Conservation (phyloP, 2,113 vertebrate species). For the Syrrhaptes paradoxus region DNA sequence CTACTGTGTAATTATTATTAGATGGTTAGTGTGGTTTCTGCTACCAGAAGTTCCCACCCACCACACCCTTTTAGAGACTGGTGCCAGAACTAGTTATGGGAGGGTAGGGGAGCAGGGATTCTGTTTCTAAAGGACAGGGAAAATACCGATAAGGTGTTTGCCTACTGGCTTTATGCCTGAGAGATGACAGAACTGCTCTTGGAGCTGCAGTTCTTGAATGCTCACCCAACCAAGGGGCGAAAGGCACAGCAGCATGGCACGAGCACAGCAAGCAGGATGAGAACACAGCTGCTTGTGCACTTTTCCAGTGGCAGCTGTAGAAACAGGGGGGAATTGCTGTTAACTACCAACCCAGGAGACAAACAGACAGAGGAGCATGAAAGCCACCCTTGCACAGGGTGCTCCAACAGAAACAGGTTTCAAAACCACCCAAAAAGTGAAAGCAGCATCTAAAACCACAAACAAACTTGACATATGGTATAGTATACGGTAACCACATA, state of each 20-base stretch:
- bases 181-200: neutral
- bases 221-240: neutral
- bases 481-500: neutral
- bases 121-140: neutral
- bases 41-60: neutral
- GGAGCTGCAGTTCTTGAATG: neutral
- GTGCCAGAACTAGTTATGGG: neutral
- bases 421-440: neutral
- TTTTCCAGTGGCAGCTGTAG: neutral
- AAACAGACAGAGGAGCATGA: neutral
- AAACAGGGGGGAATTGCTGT: neutral
- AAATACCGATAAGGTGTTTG: neutral
- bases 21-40: neutral
- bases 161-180: neutral
- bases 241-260: neutral
- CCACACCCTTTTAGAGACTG: neutral
- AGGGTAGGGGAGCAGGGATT: neutral
- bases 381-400: fast-evolving
- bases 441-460: neutral
- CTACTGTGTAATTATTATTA: neutral
- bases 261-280: neutral
- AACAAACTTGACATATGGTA: neutral
- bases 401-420: neutral
- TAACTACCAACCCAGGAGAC: neutral
- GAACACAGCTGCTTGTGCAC: neutral